Base-by-base conservation (phyloP, 1,140 invertebrate genomes). In the Lethrus apterus region DNA sequence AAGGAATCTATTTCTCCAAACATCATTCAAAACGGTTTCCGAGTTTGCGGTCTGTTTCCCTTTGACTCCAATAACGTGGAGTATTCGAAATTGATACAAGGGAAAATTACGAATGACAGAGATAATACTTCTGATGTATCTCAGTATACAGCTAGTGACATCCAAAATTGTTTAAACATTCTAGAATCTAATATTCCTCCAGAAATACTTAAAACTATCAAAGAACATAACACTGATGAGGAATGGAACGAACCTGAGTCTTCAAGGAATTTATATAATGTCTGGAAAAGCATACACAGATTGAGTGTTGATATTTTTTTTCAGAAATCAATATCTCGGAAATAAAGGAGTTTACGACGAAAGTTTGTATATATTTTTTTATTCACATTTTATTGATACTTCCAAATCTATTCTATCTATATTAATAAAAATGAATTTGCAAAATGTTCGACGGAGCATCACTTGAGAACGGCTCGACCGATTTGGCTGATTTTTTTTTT, bases 151-250 rank as follows among this genome's bases (percentile, higher is more conserved):
- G n/a, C n/a, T n/a, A 31, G 30, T 31, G 24, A 26, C 10, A 26
- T 26, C 24, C 24, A 26, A 26, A 26, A 26, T 31, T 31, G 30
- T 13, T 31, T 31, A 4, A 31, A 31, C 30, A n/a, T 31, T 31
- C 30, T 31, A 3, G 30, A 31, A 31, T 31, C 30, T n/a, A 5
- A 31, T 4, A 31, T 31, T 31, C n/a, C 30, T 31, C 14, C 30
- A 31, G 14, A 31, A 11, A 31, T 31, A 4, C n/a, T 31, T 10
- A 31, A n/a, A 31, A 31, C 30, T 31, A 31, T 11, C 10, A 31
- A 31, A 31, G 30, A 31, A 31, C 4, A n/a, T n/a, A n/a, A n/a
- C n/a, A 11, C 30, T 31, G 4, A n/a, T 10, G 30, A 31, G 30
- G 4, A 31, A 31, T 31, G 30, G 30, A 31, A 31, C 14, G n/a